Conservation (phyloP, 1,140 invertebrate genomes). For the Lepidotrigona ventralis region DNA sequence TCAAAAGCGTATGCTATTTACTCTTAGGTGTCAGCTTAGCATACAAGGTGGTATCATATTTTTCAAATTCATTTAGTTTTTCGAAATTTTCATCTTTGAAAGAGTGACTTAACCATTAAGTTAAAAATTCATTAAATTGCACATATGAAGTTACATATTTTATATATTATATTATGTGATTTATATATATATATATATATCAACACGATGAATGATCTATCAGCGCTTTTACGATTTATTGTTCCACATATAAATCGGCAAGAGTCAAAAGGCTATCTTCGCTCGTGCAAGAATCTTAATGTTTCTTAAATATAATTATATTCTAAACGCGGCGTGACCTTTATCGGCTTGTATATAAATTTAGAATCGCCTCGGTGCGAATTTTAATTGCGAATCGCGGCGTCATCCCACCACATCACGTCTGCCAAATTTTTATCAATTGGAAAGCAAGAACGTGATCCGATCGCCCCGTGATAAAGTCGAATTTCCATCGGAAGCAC, state of each 20-base stretch:
- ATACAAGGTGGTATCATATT: background rate
- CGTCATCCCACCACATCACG: background rate
- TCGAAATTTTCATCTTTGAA: background rate
- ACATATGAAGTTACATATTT: background rate
- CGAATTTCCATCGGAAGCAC: background rate
- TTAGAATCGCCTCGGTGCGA: slow-evolving; percentile 9
- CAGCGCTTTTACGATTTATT: slow-evolving; percentile 12
- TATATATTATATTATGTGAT: background rate
- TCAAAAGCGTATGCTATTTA: slow-evolving; percentile 25
- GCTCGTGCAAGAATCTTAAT: background rate
- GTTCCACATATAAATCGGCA: slow-evolving; percentile 42
- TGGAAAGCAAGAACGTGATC: background rate
- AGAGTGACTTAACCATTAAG: background rate
- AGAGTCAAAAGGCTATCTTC: slow-evolving; percentile 29
- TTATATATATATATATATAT: too few species aligned
- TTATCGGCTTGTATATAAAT: slow-evolving; percentile 32
- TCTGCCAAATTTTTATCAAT: background rate
- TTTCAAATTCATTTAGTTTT: background rate
- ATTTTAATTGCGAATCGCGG: background rate
- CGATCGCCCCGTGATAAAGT: background rate
- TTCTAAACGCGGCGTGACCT: slow-evolving; percentile 24
- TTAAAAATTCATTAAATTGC: background rate
- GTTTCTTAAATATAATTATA: slow-evolving; percentile 36
- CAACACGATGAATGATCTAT: background rate
- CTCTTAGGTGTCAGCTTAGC: background rate